Evolutionary conservation across 2,888 invertebrate genomes (phyloP).

Genomic region (Himalopsyche kuldschensis): DNA sequence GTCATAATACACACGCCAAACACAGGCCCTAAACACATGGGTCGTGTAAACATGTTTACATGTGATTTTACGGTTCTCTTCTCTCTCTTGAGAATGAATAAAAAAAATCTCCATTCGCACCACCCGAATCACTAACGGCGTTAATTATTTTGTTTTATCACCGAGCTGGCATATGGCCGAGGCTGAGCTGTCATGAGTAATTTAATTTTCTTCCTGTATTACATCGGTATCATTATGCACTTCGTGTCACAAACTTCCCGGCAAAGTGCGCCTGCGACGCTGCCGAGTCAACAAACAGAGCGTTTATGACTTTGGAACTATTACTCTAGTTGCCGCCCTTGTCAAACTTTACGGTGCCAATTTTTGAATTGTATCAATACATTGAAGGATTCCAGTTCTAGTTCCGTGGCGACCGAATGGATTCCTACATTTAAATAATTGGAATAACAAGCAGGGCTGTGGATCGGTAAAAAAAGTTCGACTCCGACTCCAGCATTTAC

Average conservation of each 20-base stretch:
- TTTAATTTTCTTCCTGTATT: neutral
- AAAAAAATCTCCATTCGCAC: neutral
- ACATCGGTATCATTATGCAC: neutral
- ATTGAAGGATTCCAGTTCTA: too few species aligned
- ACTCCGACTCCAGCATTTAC: too few species aligned
- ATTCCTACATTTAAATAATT: too few species aligned
- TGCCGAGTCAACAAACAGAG: conserved; percentile 1
- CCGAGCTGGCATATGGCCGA: neutral
- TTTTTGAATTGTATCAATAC: too few species aligned
- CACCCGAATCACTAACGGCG: neutral
- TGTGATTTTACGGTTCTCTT: neutral
- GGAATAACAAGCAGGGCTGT: too few species aligned
- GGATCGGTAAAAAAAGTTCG: too few species aligned
- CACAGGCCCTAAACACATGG: too few species aligned
- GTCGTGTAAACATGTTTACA: neutral
- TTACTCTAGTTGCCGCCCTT: too few species aligned
- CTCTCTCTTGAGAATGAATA: neutral
- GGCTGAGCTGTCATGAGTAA: neutral
- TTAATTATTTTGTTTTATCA: neutral
- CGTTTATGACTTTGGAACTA: neutral
- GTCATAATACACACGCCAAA: too few species aligned
- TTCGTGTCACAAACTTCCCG: neutral
- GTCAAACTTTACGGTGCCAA: too few species aligned
- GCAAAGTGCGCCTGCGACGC: neutral
- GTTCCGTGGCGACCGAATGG: too few species aligned